phyloP scores from a whole-genome alignment of 2,113 vertebrate species.

The Pipa parva region DNA sequence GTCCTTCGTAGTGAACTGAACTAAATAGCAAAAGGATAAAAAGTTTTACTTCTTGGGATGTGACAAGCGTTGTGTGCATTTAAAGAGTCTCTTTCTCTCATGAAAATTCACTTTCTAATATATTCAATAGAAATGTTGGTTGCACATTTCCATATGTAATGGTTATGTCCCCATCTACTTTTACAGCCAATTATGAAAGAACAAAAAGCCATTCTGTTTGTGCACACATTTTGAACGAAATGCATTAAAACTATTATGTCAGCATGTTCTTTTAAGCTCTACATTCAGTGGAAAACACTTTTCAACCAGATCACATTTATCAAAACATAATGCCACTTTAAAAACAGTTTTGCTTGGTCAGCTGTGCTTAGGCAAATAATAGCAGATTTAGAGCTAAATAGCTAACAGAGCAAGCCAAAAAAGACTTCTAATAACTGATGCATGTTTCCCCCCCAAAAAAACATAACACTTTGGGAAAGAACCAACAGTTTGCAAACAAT shows the following conservation, averaged over 20 bases:
- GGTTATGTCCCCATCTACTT: slow-evolving; percentile 81
- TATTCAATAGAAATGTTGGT: slow-evolving; percentile 76
- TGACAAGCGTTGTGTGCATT: slow-evolving; percentile 68
- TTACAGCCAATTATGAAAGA: slow-evolving; percentile 84
- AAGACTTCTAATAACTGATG: slow-evolving; percentile 68
- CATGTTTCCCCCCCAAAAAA: slow-evolving; percentile 63
- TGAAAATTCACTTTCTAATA: slow-evolving; percentile 76
- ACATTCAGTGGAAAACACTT: slow-evolving; percentile 82
- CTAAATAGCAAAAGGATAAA: no score
- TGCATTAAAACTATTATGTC: slow-evolving; percentile 85
- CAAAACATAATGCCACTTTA: slow-evolving; percentile 87
- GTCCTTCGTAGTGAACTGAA: no score
- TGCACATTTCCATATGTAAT: slow-evolving; percentile 82
- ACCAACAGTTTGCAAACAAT: no score
- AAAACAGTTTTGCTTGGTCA: slow-evolving; percentile 83
- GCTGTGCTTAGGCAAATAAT: slow-evolving; percentile 84
- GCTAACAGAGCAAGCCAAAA: slow-evolving; percentile 63
- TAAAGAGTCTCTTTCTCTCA: slow-evolving; percentile 70
- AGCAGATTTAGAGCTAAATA: slow-evolving; percentile 79
- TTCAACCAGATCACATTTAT: slow-evolving; percentile 86
- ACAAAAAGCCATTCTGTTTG: slow-evolving; percentile 84
- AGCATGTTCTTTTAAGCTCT: slow-evolving; percentile 82
- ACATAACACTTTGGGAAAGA: slow-evolving; percentile 61
- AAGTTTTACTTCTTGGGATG: no score
- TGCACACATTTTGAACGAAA: slow-evolving; percentile 84